These are phyloP conservation scores for Trichogramma dendrolimi DNA, from an alignment of 2,888 invertebrate genomes.

Conservation along the genomic window DNA sequence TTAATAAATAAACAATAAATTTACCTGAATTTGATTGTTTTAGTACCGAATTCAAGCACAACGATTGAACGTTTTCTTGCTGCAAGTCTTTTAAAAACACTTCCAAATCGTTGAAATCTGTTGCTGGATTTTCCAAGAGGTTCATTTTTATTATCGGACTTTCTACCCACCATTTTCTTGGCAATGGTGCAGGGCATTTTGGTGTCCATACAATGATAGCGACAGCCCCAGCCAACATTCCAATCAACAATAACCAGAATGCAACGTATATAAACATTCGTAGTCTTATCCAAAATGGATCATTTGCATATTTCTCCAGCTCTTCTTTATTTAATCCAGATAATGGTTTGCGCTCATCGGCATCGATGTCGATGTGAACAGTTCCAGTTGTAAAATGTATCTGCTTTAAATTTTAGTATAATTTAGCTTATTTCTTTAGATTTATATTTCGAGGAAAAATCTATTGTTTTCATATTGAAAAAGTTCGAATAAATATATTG, in stretches of 20 bases:
- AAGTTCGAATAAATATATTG: too few species aligned
- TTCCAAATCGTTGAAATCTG: constrained; percentile 32
- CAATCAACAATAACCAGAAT: constrained; percentile 92
- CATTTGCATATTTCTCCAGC: constrained; percentile 90
- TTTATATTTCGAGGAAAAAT: too few species aligned
- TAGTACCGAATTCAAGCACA: too few species aligned
- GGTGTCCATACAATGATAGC: constrained; percentile 85
- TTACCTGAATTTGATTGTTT: too few species aligned
- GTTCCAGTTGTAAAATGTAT: too few species aligned
- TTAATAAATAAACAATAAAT: too few species aligned
- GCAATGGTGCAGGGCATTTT: constrained; percentile 75
- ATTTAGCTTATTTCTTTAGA: too few species aligned
- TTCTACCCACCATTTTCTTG: constrained; percentile 78
- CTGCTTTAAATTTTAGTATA: too few species aligned
- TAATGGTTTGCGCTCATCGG: constrained; percentile 50
- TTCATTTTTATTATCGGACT: constrained; percentile 58
- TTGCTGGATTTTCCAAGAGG: constrained; percentile 42
- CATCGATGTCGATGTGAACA: too few species aligned
- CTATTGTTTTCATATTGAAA: too few species aligned
- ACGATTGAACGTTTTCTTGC: too few species aligned
- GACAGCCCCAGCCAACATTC: constrained; percentile 91
- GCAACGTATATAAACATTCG: constrained; percentile 85
- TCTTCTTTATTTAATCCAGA: constrained; percentile 95
- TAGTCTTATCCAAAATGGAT: constrained; percentile 93
- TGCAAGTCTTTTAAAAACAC: constrained; percentile 32